Conservation (phyloP, 2,888 invertebrate species). For the Chrysodeixis includens region DNA sequence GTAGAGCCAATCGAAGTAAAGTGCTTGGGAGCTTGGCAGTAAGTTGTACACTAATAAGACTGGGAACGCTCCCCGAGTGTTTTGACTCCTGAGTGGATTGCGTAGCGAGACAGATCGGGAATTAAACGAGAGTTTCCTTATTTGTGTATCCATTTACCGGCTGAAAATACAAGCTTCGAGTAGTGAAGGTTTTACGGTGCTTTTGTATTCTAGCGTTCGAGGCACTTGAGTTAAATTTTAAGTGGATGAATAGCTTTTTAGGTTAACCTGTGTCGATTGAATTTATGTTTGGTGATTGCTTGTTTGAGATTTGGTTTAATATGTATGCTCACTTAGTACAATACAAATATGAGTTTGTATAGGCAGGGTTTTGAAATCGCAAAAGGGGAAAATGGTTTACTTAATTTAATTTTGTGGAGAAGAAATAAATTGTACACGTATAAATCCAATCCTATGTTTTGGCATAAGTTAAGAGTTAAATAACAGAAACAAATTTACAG, state of each 20-base stretch:
- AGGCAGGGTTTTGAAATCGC: too few species aligned
- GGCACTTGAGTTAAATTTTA: neutral
- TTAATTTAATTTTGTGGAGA: neutral
- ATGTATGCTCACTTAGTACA: neutral
- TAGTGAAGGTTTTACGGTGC: slow-evolving; percentile 3
- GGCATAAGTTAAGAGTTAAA: slow-evolving; percentile 2
- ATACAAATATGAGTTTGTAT: too few species aligned
- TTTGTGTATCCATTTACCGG: slow-evolving; percentile 2
- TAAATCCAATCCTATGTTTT: neutral
- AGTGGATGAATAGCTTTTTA: neutral
- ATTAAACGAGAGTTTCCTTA: slow-evolving; percentile 10
- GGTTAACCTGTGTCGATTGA: neutral
- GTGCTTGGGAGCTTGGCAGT: slow-evolving; percentile 38
- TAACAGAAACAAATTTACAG: neutral
- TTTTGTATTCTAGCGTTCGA: neutral
- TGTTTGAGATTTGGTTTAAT: neutral
- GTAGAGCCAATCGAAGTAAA: slow-evolving; percentile 37
- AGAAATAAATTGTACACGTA: neutral
- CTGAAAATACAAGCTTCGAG: slow-evolving; percentile 2
- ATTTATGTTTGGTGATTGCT: neutral
- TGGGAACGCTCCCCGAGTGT: slow-evolving; percentile 38
- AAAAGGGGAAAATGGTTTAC: neutral
- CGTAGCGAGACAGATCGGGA: slow-evolving; percentile 19
- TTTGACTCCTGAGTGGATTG: slow-evolving; percentile 38
- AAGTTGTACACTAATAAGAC: slow-evolving; percentile 51